A percentile compares a stretch with the other conserved stretches of the same genome.
Conservation (phyloP, 2,797 vertebrate species). For the Synaphobranchus kaupii region DNA sequence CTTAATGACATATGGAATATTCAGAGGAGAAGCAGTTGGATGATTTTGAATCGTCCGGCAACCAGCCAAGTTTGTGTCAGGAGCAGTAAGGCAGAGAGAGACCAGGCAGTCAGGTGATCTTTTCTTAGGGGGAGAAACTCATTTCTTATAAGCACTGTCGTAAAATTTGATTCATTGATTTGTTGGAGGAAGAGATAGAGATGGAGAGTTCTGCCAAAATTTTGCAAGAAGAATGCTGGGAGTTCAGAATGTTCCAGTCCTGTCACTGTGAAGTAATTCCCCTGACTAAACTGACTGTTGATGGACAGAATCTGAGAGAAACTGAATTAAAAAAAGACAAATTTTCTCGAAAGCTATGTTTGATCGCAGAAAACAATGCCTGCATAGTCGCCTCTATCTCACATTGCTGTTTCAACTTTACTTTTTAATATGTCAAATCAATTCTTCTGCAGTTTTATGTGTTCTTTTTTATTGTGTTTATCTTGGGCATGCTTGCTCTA, state of each 20-base stretch:
- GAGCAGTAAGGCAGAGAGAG: not conserved
- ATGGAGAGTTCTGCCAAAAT: not conserved
- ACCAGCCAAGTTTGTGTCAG: not conserved
- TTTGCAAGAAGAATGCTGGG: not conserved
- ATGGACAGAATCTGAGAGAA: not conserved
- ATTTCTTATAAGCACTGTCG: not conserved
- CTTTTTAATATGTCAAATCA: not conserved
- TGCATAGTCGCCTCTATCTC: not conserved
- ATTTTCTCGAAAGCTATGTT: not conserved
- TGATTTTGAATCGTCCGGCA: not conserved
- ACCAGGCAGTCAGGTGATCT: not conserved
- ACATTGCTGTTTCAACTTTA: not conserved
- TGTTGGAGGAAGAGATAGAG: not conserved
- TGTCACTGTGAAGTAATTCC: not conserved
- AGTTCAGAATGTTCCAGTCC: not conserved
- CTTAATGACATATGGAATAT: not conserved
- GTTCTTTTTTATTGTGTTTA: too few species aligned
- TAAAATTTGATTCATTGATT: constrained; percentile 2
- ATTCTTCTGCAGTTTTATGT: not conserved
- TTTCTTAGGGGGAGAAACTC: not conserved
- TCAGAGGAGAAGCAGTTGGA: not conserved
- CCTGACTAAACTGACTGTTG: not conserved
- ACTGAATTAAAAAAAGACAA: not conserved
- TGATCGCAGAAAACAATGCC: not conserved
- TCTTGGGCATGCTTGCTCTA: too few species aligned